phyloP scores from a whole-genome alignment of 2,888 invertebrate genomes.

The Tyria jacobaeae region DNA sequence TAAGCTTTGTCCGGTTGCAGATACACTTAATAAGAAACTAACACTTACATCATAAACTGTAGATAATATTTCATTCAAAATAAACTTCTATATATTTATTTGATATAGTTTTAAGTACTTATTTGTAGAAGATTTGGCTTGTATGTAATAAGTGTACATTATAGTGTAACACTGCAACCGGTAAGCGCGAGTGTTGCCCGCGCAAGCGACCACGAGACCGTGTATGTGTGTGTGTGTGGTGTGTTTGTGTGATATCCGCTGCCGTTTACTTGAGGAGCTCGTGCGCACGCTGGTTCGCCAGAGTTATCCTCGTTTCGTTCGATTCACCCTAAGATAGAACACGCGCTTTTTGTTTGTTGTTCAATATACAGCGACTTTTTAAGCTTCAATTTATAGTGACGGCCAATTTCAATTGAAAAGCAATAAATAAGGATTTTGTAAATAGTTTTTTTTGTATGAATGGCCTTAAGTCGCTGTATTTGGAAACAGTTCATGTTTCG shows the following conservation, averaged over 20 bases:
- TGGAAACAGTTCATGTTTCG: slow-evolving; percentile 59
- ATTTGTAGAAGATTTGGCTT: background rate
- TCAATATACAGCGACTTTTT: slow-evolving; percentile 69
- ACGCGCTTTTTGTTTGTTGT: slow-evolving; percentile 62
- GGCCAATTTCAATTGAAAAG: background rate
- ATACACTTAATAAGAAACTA: slow-evolving; percentile 23
- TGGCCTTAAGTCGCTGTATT: slow-evolving; percentile 64
- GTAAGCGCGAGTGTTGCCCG: slow-evolving; percentile 32
- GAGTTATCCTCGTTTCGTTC: slow-evolving; percentile 98
- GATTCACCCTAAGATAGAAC: slow-evolving; percentile 90
- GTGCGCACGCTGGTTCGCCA: slow-evolving; percentile 98
- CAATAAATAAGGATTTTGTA: background rate
- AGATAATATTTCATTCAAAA: background rate
- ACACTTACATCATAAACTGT: background rate
- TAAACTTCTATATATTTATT: background rate
- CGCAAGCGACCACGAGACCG: slow-evolving; percentile 74
- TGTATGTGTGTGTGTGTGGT: slow-evolving; percentile 56
- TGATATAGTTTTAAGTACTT: background rate
- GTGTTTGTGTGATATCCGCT: slow-evolving; percentile 66
- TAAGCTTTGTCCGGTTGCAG: slow-evolving; percentile 53
- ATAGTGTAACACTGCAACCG: slow-evolving; percentile 52
- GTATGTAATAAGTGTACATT: slow-evolving; percentile 1
- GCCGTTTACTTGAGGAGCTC: slow-evolving; percentile 95
- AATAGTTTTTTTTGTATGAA: slow-evolving; percentile 19
- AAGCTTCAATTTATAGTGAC: background rate